These are phyloP conservation scores for Pocillopora damicornis DNA, from an alignment of 64 coral and sea anemone species.

Conservation along the genomic window DNA sequence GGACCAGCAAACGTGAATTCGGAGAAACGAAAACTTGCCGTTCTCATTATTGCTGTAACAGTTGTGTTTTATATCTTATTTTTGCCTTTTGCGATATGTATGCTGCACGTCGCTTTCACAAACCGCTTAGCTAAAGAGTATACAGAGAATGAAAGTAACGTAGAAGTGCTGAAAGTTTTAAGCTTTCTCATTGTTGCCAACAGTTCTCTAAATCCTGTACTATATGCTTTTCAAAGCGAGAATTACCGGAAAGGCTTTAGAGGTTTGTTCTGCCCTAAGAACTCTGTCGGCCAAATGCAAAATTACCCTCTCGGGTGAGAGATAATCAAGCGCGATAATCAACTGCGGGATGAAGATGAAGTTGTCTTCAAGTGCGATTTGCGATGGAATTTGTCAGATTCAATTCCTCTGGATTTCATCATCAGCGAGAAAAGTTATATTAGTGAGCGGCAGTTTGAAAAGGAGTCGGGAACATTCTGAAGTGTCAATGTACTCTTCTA, in stretches of 20 bases:
- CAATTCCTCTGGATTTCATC: too few species aligned
- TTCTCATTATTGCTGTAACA: constrained; percentile 25
- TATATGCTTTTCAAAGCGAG: constrained; percentile 35
- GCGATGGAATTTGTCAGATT: too few species aligned
- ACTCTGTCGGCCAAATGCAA: background rate
- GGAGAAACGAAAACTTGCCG: constrained; percentile 20
- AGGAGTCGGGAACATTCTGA: too few species aligned
- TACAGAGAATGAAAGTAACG: background rate
- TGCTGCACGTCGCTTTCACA: constrained; percentile 5
- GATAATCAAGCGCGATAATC: too few species aligned
- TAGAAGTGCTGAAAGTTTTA: constrained; percentile 11
- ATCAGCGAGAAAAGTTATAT: too few species aligned
- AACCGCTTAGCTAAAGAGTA: background rate
- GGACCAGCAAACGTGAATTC: constrained; percentile 13
- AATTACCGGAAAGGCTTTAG: constrained; percentile 13
- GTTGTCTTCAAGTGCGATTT: too few species aligned
- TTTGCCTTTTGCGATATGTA: constrained; percentile 10
- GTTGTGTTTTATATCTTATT: constrained; percentile 18
- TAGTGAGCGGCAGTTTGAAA: too few species aligned
- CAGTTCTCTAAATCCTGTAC: constrained; percentile 24
- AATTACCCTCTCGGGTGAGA: background rate
- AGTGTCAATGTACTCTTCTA: too few species aligned
- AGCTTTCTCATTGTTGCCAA: constrained; percentile 18
- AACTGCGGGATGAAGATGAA: too few species aligned
- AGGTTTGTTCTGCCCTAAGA: background rate